A percentile compares a stretch with the other conserved stretches of the same genome.
These are phyloP conservation scores for Cochlearius cochlearius DNA, from an alignment of 2,113 vertebrate genomes.

Conservation along the genomic window DNA sequence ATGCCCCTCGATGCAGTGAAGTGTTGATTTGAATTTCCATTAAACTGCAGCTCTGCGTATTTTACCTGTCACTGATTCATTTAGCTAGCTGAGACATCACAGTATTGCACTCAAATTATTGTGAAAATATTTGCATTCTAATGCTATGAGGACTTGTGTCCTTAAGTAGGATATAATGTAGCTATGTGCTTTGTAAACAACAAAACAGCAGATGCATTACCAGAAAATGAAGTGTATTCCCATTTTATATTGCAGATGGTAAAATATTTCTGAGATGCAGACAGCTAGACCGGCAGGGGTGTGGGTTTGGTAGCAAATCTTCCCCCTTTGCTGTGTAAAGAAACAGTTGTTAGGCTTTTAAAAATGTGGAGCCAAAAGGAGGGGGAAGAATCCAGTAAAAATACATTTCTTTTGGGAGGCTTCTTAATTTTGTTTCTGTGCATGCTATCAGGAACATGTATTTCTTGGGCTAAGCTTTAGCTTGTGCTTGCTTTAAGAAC, in stretches of 20 bases:
- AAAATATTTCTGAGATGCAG: constrained; percentile 55
- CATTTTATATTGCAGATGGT: constrained; percentile 46
- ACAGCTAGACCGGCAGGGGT: constrained; percentile 9
- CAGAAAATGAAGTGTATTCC: constrained; percentile 59
- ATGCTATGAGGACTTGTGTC: constrained; percentile 65
- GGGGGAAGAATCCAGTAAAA: constrained; percentile 61
- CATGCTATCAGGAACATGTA: constrained; percentile 27
- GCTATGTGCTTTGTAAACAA: constrained; percentile 68
- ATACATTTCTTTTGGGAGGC: constrained; percentile 65
- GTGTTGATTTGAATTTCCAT: constrained; percentile 51
- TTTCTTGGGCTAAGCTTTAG: constrained; percentile 2
- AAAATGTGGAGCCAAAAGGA: constrained; percentile 24
- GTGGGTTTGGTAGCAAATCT: background rate
- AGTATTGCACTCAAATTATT: constrained; percentile 71
- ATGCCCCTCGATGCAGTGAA: background rate
- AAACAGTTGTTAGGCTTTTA: constrained; percentile 14
- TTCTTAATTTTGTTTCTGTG: constrained; percentile 35
- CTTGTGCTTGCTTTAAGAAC: background rate
- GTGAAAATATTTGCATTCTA: constrained; percentile 68
- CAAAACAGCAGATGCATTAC: constrained; percentile 48
- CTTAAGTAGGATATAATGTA: constrained; percentile 65
- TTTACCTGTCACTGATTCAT: constrained; percentile 76
- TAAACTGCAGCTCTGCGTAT: constrained; percentile 69
- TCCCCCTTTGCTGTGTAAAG: constrained; percentile 1
- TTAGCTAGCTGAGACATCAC: constrained; percentile 74